Conservation (phyloP, 2,888 invertebrate genomes). For the Eumacrocentrus americanus region DNA sequence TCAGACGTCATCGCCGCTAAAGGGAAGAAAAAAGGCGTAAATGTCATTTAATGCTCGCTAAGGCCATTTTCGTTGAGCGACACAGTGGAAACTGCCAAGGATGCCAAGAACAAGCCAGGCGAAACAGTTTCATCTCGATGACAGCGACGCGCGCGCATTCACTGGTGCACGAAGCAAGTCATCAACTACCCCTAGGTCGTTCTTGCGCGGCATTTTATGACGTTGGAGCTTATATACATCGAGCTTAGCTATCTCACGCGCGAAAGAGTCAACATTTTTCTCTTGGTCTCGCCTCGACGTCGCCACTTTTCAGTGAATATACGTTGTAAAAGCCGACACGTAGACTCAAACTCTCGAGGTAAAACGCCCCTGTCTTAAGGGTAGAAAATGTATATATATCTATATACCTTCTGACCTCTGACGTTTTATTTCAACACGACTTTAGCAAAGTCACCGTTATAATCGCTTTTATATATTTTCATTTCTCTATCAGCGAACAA, state of each 20-base stretch:
- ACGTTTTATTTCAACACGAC: too few species aligned
- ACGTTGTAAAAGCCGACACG: too few species aligned
- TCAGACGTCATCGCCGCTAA: too few species aligned
- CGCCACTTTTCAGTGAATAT: neutral
- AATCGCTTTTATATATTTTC: too few species aligned
- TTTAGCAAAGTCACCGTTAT: too few species aligned
- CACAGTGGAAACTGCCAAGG: too few species aligned
- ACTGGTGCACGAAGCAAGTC: conserved; percentile 15
- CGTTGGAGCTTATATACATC: conserved; percentile 1
- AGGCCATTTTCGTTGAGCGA: neutral
- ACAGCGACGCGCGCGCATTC: neutral
- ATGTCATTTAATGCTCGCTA: neutral
- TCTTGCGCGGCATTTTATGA: conserved; percentile 12
- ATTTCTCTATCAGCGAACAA: too few species aligned
- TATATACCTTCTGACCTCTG: too few species aligned
- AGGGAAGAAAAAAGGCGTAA: neutral
- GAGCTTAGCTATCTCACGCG: conserved; percentile 16
- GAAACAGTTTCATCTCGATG: conserved; percentile 11
- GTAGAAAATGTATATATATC: too few species aligned
- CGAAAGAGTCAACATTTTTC: conserved; percentile 28
- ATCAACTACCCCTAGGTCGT: conserved; percentile 13
- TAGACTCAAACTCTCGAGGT: too few species aligned
- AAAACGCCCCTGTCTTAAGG: too few species aligned
- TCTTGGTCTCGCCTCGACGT: neutral
- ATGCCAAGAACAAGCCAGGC: neutral